A percentile compares a stretch with the other conserved stretches of the same genome.
Evolutionary conservation across 2,113 vertebrate genomes (phyloP).

Genomic region (Zosterops borbonicus): DNA sequence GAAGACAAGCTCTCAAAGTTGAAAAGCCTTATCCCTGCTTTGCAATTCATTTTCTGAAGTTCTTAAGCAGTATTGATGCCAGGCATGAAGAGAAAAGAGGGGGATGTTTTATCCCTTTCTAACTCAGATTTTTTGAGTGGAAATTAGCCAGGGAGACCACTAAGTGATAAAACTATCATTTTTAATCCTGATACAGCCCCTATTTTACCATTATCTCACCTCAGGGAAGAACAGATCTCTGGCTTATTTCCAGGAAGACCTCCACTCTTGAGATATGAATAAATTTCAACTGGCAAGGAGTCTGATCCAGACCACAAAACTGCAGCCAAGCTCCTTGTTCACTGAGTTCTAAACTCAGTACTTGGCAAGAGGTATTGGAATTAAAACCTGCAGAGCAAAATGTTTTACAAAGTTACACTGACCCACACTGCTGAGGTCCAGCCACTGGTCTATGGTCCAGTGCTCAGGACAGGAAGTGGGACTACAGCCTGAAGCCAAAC

Average conservation of each 20-base stretch:
- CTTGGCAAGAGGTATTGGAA: neutral
- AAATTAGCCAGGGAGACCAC: neutral
- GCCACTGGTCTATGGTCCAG: neutral
- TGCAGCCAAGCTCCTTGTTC: slow-evolving; percentile 22
- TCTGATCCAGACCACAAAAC: neutral
- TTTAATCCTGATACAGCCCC: neutral
- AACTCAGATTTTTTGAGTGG: neutral
- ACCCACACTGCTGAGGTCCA: neutral
- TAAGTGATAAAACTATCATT: neutral
- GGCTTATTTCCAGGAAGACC: neutral
- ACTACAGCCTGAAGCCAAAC: neutral
- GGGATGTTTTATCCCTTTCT: neutral
- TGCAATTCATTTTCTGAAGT: neutral
- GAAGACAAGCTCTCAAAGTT: neutral
- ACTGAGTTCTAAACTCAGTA: neutral
- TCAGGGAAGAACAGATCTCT: neutral
- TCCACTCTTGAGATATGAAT: neutral
- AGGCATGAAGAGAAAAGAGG: neutral
- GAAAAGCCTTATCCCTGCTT: neutral
- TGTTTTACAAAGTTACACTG: neutral
- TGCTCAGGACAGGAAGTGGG: neutral
- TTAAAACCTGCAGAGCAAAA: slow-evolving; percentile 6
- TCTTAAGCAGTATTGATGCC: neutral
- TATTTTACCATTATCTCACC: neutral
- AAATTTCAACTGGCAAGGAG: neutral